These are phyloP conservation scores for Spicauda simplicius DNA, from an alignment of 2,888 invertebrate species.

Conservation along the genomic window DNA sequence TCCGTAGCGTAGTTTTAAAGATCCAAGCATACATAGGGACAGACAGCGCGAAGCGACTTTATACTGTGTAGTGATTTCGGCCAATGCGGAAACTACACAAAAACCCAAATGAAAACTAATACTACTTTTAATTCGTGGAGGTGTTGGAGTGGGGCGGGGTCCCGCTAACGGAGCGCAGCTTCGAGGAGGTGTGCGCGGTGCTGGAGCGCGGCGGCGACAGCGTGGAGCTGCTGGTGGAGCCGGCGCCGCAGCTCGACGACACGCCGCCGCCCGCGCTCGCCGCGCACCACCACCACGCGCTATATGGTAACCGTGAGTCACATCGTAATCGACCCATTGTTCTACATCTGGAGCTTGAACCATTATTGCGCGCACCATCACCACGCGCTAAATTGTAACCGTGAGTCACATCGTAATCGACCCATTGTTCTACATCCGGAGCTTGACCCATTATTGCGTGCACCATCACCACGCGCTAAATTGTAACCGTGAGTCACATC, in stretches of 20 bases:
- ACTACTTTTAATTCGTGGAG: no score
- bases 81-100: no score
- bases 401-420: no score
- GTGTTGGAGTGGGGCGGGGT: conserved; percentile 97
- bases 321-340: no score
- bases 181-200: conserved; percentile 96
- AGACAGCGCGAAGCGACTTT: no score
- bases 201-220: conserved; percentile 94
- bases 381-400: conserved; percentile 79
- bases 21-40: no score
- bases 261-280: conserved; percentile 55
- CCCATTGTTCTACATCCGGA: no score
- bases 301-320: conserved; percentile 79
- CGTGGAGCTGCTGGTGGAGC: conserved; percentile 94
- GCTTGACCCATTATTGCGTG: no score
- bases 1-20: no score
- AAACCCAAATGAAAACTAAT: no score
- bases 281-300: conserved; percentile 63
- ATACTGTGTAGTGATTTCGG: no score
- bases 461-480: conserved; percentile 76
- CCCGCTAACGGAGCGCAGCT: conserved; percentile 94
- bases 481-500: conserved; percentile 64
- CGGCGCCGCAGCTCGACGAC: conserved; percentile 91
- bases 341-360: no score
- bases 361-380: conserved; percentile 75